Conservation (phyloP, 1,140 invertebrate genomes). For the Cataglyphis hispanica region DNA sequence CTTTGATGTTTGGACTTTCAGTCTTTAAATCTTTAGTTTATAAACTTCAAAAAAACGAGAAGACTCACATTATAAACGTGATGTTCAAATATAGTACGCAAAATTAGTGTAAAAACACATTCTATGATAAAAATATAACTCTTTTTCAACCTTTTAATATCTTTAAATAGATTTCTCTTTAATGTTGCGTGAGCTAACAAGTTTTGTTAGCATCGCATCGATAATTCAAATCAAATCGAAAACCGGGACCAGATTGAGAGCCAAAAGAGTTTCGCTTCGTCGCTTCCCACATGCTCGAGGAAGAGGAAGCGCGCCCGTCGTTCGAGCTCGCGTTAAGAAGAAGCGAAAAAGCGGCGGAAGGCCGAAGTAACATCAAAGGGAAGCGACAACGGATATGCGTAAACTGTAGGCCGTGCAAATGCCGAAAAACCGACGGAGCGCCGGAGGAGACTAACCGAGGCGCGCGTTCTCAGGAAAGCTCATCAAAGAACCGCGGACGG, state of each 20-base stretch:
- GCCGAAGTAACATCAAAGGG: constrained; percentile 83
- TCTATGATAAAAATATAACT: not conserved
- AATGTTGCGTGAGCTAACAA: not conserved
- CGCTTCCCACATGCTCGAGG: constrained; percentile 12
- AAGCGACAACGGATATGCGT: constrained; percentile 85
- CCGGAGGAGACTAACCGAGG: constrained; percentile 63
- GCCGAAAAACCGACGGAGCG: constrained; percentile 71
- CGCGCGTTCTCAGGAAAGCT: constrained; percentile 79
- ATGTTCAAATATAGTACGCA: not conserved
- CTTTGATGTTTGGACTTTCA: constrained; percentile 32
- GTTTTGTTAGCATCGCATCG: not conserved
- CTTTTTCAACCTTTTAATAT: not conserved
- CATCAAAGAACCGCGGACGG: constrained; percentile 85
- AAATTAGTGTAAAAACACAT: not conserved
- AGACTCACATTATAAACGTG: not conserved
- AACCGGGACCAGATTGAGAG: not conserved
- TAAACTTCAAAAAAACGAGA: constrained; percentile 6
- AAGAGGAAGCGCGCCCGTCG: constrained; percentile 63
- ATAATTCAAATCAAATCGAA: constrained; percentile 16
- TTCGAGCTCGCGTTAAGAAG: constrained; percentile 63
- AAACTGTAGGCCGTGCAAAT: constrained; percentile 76
- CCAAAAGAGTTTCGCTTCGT: constrained; percentile 20
- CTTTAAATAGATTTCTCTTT: constrained; percentile 39
- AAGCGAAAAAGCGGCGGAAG: constrained; percentile 58
- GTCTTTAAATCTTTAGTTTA: constrained; percentile 17